These are phyloP conservation scores for Diorhabda sublineata DNA, from an alignment of 1,140 invertebrate species.

Conservation along the genomic window DNA sequence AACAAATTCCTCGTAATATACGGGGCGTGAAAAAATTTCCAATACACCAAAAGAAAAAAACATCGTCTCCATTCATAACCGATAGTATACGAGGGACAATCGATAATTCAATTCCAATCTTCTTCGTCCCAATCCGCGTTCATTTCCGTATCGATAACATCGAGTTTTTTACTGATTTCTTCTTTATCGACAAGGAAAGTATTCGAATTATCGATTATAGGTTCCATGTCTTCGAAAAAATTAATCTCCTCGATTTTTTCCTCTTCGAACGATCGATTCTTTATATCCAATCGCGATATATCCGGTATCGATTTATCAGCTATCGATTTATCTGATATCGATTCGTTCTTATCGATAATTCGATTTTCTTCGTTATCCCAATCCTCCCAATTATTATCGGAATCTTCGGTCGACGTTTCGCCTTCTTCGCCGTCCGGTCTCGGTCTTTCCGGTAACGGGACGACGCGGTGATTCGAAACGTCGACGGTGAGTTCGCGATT, in stretches of 20 bases:
- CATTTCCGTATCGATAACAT: constrained; percentile 27
- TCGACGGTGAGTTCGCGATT: constrained; percentile 38
- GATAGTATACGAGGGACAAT: no score
- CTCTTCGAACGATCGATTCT: constrained; percentile 54
- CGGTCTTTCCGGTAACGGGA: constrained; percentile 64
- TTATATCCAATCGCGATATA: constrained; percentile 70
- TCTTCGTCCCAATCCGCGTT: constrained; percentile 43
- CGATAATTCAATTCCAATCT: constrained; percentile 23
- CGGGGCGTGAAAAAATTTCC: no score
- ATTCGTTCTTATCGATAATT: no score
- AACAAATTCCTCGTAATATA: no score
- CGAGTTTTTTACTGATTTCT: constrained; percentile 30
- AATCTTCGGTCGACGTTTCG: constrained; percentile 52
- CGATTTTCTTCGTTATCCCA: constrained; percentile 61
- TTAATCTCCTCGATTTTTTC: constrained; percentile 59
- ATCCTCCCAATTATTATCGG: constrained; percentile 49
- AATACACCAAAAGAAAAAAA: no score
- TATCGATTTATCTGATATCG: no score
- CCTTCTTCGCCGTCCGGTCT: constrained; percentile 79
- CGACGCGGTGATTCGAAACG: neutral
- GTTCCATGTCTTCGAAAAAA: constrained; percentile 81
- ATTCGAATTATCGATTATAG: constrained; percentile 65
- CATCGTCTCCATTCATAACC: no score
- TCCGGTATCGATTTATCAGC: constrained; percentile 48
- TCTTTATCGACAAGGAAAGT: constrained; percentile 35